Evolutionary conservation across 2,113 vertebrate genomes (phyloP), one percentile per base, ranked within the genome.

Genomic region (Pelobates fuscus): DNA sequence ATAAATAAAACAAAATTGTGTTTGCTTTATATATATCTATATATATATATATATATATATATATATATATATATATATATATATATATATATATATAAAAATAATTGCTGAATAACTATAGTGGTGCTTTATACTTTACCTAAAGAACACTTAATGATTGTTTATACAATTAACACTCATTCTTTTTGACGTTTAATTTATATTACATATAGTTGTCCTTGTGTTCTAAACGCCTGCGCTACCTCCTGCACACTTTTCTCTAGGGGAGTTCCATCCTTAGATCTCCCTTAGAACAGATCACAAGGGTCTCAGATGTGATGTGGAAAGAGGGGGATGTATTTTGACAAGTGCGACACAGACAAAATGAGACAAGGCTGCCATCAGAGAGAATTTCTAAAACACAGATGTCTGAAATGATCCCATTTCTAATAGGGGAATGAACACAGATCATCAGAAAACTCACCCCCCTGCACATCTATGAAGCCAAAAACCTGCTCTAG

Each of bases 301-400:
- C 55, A 5, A 14, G 55, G 57, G 64, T 37, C 64, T 61, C 64
- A 77, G 73, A 77, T 61, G 57, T 60, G 64, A 67, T 52, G 55
- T 29, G 49, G 24, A 46, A 58, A 66, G 54, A 65, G 71, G 30
- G 67, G 61, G 62, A 75, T 75, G 62, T 67, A 75, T 75, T 75
- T 59, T 68, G 64, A 67, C 73, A 77, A 67, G 73, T 61, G 73
- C 41, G 54, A 77, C 25, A 41, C 64, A 67, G 54, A 67, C 73
- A 77, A 68, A 77, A 67, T 26, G 43, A 68, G 65, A 68, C 64
- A 77, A 68, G 64, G 64, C 65, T 68, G 73, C 73, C 73, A 77
- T 77, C 73, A 68, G 73, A 77, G 73, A 68, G 73, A 77, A 77
- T 77, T 68, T 61, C 64, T 77, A 61, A 60, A 61, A 77, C 73